Conservation (phyloP, 1,140 invertebrate genomes). For the Nebria ingens region DNA sequence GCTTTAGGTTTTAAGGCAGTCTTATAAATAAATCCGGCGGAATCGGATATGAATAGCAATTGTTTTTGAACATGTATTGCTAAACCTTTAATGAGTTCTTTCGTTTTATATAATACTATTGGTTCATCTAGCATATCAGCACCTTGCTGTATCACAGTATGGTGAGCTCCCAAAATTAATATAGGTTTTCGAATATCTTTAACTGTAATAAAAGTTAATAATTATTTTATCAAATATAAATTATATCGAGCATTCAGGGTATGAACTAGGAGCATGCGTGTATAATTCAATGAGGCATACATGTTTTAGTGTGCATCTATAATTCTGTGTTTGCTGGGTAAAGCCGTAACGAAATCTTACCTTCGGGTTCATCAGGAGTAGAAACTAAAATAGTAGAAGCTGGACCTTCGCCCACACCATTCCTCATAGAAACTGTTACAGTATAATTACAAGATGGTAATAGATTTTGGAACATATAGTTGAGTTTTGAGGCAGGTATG, state of each 20-base stretch:
- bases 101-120: constrained; percentile 41
- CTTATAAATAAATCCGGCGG: constrained; percentile 48
- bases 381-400: constrained; percentile 46
- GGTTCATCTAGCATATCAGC: constrained; percentile 55
- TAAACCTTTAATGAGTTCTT: constrained; percentile 38
- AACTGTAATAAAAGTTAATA: constrained; percentile 22
- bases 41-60: constrained; percentile 64
- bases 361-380: constrained; percentile 52
- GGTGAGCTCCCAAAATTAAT: constrained; percentile 58
- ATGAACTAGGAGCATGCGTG: no score
- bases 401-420: constrained; percentile 70
- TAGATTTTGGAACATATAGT: constrained; percentile 71
- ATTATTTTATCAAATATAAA: no score
- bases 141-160: constrained; percentile 56
- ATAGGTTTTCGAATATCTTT: constrained; percentile 52
- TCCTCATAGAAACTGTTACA: constrained; percentile 67
- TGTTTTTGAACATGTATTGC: constrained; percentile 60
- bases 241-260: no score
- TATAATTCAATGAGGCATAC: no score
- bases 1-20: constrained; percentile 33
- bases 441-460: constrained; percentile 63
- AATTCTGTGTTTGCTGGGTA: constrained; percentile 2
- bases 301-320: no score
- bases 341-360: constrained; percentile 37
- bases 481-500: constrained; percentile 54